phyloP scores from a whole-genome alignment of 2,113 vertebrate genomes.

The Ellobius talpinus region DNA sequence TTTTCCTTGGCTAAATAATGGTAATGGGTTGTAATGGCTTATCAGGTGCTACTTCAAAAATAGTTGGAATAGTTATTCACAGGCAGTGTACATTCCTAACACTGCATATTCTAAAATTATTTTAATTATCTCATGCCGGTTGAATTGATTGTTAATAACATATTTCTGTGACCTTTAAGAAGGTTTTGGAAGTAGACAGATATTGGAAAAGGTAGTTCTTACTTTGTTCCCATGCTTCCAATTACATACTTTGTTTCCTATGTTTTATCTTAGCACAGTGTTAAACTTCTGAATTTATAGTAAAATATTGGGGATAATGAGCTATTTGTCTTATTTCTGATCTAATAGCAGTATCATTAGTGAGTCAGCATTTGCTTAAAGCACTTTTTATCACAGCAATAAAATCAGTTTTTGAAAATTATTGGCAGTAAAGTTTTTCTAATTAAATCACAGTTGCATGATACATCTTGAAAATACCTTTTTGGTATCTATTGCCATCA shows the following conservation, averaged over 20 bases:
- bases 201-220: neutral
- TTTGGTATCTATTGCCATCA: constrained; percentile 15
- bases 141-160: neutral
- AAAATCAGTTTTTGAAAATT: constrained; percentile 46
- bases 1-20: neutral
- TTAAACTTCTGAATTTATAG: neutral
- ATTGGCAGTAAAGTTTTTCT: neutral
- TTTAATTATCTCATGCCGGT: neutral
- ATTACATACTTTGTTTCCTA: neutral
- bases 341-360: neutral
- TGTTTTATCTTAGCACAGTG: neutral
- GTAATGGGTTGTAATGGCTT: neutral
- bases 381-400: constrained; percentile 39
- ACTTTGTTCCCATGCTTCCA: neutral
- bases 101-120: neutral
- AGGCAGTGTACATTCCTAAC: neutral
- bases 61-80: neutral
- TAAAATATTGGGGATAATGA: constrained; percentile 21
- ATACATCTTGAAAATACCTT: neutral
- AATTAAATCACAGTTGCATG: neutral
- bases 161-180: neutral
- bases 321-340: neutral
- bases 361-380: constrained; percentile 29
- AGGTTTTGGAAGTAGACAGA: neutral
- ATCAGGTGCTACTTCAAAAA: neutral